Base-by-base conservation (phyloP, 2,888 invertebrate genomes). In the Phasia obesa region DNA sequence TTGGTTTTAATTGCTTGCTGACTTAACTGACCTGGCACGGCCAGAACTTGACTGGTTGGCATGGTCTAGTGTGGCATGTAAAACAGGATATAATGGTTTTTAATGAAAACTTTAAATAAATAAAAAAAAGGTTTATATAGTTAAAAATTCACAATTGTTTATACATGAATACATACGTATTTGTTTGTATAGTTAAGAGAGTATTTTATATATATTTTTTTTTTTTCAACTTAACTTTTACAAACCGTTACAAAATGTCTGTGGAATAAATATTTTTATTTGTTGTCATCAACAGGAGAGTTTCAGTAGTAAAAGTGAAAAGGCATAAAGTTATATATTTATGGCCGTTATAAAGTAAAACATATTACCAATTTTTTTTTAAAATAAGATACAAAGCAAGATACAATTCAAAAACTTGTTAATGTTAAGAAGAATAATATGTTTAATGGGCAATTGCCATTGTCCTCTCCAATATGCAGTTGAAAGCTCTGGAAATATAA, bases 51-150 rank as follows among this genome's bases (percentile, higher is more conserved):
- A 70, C 53, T 77, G 47, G 62, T 55, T 79, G 71, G 65, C 73
- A 65, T 65, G 65, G 65, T 51, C 73, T 53, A 67, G 57, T 79
- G 82, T 49, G 82, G 78, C 74, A 75, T 75, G 82, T 83, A 65
- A 65, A 70, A 79, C 78, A 83, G 78, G 75, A 78, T 71, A 71
- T 79, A 74, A 75, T 79, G 78, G 74, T 79, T 70, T 79, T 59
- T 65, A 79, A 83, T 79, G 57, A 47, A 78, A 79, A 59, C 25
- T 38, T 60, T 60, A 62, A 44, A 69, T 31, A 73, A 47, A 74
- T 44, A 51, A 27, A 57, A 53, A 42, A 64, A 21, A 27, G 9
- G 21, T 25, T 21, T 53, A 60, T 70, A 21, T 27, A 6, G 17
- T 55, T 31, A 55, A 35, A 70, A 76, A 57, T 23, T 27, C 13